These are phyloP conservation scores for Sebastes fasciatus DNA, from an alignment of 2,113 vertebrate species.

Conservation along the genomic window DNA sequence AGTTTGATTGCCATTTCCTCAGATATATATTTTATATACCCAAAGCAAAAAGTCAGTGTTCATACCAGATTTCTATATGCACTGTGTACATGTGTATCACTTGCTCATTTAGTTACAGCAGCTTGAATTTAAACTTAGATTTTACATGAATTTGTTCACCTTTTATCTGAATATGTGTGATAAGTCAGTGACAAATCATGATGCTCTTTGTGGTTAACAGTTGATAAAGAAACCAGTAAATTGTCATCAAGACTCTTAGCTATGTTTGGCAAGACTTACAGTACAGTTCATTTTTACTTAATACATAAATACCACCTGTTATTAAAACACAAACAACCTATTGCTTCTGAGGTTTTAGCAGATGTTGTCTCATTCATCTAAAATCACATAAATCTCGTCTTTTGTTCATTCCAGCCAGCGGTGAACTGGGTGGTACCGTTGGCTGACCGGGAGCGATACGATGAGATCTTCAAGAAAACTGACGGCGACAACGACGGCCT, in stretches of 20 bases:
- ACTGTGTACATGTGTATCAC: neutral
- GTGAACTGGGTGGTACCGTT: conserved; percentile 92
- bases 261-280: neutral
- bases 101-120: neutral
- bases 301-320: neutral
- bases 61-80: neutral
- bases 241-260: neutral
- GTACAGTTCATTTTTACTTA: neutral
- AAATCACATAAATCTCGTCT: neutral
- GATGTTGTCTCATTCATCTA: conserved; percentile 3
- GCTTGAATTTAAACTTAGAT: neutral
- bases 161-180: neutral
- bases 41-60: neutral
- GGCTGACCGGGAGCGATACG: conserved; percentile 90
- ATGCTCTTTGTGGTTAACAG: neutral
- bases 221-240: neutral
- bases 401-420: conserved; percentile 76
- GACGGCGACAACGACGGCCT: conserved; percentile 92
- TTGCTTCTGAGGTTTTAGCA: neutral
- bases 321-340: neutral
- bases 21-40: neutral
- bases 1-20: neutral
- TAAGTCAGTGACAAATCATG: neutral
- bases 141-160: neutral
- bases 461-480: conserved; percentile 93